Base-by-base conservation (phyloP, 2,113 vertebrate species). In the Cariama cristata region DNA sequence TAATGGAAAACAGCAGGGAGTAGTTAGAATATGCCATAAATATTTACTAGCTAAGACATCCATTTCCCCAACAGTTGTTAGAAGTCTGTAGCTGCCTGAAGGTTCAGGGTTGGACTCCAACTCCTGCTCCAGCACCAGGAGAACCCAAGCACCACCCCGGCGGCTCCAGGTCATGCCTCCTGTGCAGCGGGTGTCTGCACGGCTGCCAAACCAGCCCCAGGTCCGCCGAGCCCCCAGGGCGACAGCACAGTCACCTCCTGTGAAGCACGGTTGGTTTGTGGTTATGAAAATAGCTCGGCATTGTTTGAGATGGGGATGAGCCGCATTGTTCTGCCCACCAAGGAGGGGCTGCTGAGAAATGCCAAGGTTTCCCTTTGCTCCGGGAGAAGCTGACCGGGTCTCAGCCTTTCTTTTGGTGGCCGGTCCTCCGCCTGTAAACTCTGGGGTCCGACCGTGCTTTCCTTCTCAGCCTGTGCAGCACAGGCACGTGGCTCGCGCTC, bases 1-100 rank as follows among this genome's bases (percentile, higher is more conserved):
- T 91, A 86, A 91, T 82, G 84, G 77, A 91, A 95, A 96, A 73
- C 84, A 82, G 87, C 86, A 80, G 77, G 28, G 11, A 96, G 32
- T 45, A 69, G 81, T 90, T 80, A 76, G 45, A 95, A 94, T 79
- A 53, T 50, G 66, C 69, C 74, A 79, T 91, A 96, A 96, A 93
- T 91, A 95, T 93, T 96, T 95, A 91, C 45, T 42, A 84, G 58
- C 56, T 80, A 84, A 71, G 84, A 60, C 62, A 82, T 87, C 62
- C 18, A 55, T 88, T 85, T 90, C 23, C 56, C 47, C 53, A 82
- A 28, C 52, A 30, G 71, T 45, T 88, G 26, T 62, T 87, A 82
- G 62, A 96, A 87, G 77, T 52, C 62, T 0, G 1, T 26, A 63
- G 42, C 73, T 79, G 84, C 58, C 44, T 91, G 49, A 69, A 79